These are phyloP conservation scores for Smutsia temminckii DNA, from an alignment of 2,797 vertebrate genomes.

Conservation along the genomic window DNA sequence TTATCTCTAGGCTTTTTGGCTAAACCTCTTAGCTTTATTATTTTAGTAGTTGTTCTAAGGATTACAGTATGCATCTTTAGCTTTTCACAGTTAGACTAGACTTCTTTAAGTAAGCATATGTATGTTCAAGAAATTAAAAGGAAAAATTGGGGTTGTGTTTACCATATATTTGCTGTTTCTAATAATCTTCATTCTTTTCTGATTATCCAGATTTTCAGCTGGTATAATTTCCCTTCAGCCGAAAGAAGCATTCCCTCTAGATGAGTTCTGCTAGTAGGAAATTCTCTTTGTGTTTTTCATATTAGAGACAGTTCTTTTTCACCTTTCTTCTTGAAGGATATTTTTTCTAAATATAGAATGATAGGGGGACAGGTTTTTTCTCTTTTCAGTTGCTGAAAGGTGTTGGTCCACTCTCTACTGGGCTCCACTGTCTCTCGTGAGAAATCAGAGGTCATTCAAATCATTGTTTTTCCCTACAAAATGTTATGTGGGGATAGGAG, in stretches of 20 bases:
- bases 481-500: not conserved
- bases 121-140: conserved; percentile 31
- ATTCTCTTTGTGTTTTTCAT: not conserved
- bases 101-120: not conserved
- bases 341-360: not conserved
- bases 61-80: not conserved
- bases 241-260: not conserved
- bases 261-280: not conserved
- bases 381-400: not conserved
- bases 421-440: not conserved
- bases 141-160: not conserved
- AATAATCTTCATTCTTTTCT: not conserved
- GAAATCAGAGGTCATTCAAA: not conserved
- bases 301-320: not conserved
- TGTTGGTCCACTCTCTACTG: not conserved
- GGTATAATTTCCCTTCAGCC: not conserved
- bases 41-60: not conserved
- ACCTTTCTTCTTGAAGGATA: not conserved
- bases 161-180: not conserved
- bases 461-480: not conserved
- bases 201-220: not conserved
- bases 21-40: not conserved
- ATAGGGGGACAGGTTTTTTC: not conserved
- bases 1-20: not conserved
- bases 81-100: not conserved